Evolutionary conservation across 23 tunicate genomes (phyloP), one percentile per base, ranked within the genome.

Genomic region (Botrylloides violaceus): DNA sequence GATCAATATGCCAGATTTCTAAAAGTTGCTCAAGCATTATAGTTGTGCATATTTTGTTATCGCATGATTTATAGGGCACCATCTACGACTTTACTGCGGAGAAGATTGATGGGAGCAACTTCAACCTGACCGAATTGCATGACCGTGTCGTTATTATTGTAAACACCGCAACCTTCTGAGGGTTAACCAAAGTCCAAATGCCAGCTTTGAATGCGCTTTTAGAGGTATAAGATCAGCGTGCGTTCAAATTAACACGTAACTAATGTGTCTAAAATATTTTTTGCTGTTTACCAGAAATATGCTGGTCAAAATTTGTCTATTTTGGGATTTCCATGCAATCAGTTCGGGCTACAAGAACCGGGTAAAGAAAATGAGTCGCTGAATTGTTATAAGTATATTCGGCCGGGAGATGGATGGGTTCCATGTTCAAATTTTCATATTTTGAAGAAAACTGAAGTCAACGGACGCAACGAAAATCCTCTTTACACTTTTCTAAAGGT

Each of bases 131-230:
- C 18, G 12, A 39, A 25, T 43, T 80, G 23, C 0, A 5, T 15
- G 85, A 78, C 56, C 59, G 48, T n/a, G 78, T 80, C 18, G 43
- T 60, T 1, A 22, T 80, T 31, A 53, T 80, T 0, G 60, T 73
- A 32, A 80, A 80, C 64, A 77, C 78, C 31, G 85, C 85, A 29
- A 59, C 71, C 2, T 80, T 32, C 78, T 80, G 85, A 80, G 78
- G 85, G 0, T 60, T 80, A 30, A 80, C 78, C 36, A 25, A 30
- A 15, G 39, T 39, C 6, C 75, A 80, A 58, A 34, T 76, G 12
- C 7, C 32, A 49, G 68, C 71, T 24, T 36, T 72, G 78, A 80
- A 80, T 58, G 85, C 85, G 72, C 79, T 80, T 73, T 62, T 72
- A 20, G 3, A 61, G 25, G 85, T 80, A 39, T 18, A 63, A 18